These are phyloP conservation scores for Ailuropoda melanoleuca DNA, from an alignment of 2,113 vertebrate species.

Conservation along the genomic window DNA sequence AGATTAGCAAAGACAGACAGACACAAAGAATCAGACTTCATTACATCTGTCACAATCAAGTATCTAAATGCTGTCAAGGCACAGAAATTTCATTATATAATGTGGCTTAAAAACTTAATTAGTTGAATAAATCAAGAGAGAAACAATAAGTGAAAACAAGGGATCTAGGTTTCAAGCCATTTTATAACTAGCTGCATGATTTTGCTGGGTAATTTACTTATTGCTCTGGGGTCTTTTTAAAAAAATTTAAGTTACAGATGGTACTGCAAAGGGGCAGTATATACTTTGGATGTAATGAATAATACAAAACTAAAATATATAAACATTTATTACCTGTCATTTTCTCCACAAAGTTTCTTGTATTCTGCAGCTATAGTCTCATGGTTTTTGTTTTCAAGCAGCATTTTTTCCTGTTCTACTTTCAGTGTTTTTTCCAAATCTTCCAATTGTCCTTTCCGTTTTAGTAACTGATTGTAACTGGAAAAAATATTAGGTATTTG, in stretches of 20 bases:
- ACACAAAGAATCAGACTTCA: not conserved
- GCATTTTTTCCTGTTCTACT: constrained; percentile 94
- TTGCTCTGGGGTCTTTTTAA: not conserved
- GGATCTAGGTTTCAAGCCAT: not conserved
- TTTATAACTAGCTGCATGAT: not conserved
- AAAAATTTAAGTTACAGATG: constrained; percentile 20
- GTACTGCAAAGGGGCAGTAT: not conserved
- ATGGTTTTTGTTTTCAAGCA: constrained; percentile 91
- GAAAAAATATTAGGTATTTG: not conserved
- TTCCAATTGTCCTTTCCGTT: constrained; percentile 95
- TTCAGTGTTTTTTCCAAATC: constrained; percentile 94
- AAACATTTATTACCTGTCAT: constrained; percentile 89
- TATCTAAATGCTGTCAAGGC: not conserved
- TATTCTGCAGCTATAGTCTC: constrained; percentile 90
- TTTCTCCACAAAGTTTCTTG: constrained; percentile 92
- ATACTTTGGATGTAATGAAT: not conserved
- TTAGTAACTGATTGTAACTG: constrained; percentile 96
- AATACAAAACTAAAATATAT: not conserved
- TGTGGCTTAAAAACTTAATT: constrained; percentile 4
- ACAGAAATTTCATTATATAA: constrained; percentile 4
- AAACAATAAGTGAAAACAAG: not conserved
- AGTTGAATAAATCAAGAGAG: constrained; percentile 41
- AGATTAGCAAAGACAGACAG: not conserved
- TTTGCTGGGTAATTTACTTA: not conserved
- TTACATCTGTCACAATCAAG: not conserved